These are phyloP conservation scores for Pangasius mekongensis DNA, from an alignment of 2,797 vertebrate genomes.

Conservation along the genomic window DNA sequence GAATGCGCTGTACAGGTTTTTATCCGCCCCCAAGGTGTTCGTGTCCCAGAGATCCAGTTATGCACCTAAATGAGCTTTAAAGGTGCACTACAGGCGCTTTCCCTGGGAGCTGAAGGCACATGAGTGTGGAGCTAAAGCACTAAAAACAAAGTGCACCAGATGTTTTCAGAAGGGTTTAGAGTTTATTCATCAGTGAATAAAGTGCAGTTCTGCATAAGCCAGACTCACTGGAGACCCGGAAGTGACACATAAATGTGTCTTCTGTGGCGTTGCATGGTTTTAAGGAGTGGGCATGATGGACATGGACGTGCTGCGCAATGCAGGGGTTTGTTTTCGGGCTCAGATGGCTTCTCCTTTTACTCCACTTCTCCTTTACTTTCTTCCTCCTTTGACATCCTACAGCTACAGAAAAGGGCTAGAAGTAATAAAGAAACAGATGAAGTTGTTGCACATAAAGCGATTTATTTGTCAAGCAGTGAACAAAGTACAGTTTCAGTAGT, in stretches of 20 bases:
- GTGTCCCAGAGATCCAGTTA: background rate
- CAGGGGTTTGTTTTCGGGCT: background rate
- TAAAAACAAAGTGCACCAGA: background rate
- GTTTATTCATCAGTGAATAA: background rate
- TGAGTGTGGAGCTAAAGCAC: background rate
- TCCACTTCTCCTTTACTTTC: too few species aligned
- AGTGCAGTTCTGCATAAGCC: background rate
- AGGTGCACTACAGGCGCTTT: background rate
- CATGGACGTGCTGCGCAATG: conserved; percentile 6
- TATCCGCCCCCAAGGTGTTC: background rate
- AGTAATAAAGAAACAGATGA: background rate
- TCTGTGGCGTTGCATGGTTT: background rate
- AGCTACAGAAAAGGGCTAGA: background rate
- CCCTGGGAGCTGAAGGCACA: background rate
- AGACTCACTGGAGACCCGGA: background rate
- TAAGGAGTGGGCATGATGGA: background rate
- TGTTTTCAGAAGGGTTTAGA: background rate
- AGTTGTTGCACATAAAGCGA: background rate
- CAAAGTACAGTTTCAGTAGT: background rate
- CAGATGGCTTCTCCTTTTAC: background rate
- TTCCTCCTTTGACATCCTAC: background rate
- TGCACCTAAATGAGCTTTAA: background rate
- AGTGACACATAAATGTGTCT: background rate
- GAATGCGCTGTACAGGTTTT: background rate
- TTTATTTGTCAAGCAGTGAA: conserved; percentile 7